Evolutionary conservation across 2,888 invertebrate genomes (phyloP).

Genomic region (Rhagium mordax): DNA sequence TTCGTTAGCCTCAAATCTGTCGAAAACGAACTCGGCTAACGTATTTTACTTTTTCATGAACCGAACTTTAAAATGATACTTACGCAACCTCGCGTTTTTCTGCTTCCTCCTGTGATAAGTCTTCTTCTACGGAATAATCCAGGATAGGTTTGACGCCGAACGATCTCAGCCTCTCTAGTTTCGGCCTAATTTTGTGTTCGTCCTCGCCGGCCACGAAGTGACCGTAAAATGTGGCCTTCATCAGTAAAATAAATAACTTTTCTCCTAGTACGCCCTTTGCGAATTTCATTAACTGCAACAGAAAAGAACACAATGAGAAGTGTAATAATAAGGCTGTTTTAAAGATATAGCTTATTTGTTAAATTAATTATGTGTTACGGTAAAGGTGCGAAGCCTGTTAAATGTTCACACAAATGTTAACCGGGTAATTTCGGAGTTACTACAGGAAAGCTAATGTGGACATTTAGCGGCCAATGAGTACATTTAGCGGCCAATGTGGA

Average conservation of each 20-base stretch:
- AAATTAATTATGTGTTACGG: too few species aligned
- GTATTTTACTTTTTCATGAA: too few species aligned
- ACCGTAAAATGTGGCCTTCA: slow-evolving; percentile 98
- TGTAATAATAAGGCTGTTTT: neutral
- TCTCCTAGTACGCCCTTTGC: slow-evolving; percentile 84
- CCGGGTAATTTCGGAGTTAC: too few species aligned
- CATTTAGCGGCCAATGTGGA: too few species aligned
- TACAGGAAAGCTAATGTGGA: too few species aligned
- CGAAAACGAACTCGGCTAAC: too few species aligned
- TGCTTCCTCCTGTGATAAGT: slow-evolving; percentile 93
- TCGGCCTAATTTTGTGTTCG: slow-evolving; percentile 88
- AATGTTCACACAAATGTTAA: too few species aligned
- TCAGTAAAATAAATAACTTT: slow-evolving; percentile 84
- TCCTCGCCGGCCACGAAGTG: slow-evolving; percentile 99
- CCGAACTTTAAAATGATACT: slow-evolving; percentile 67
- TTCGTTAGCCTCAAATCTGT: too few species aligned
- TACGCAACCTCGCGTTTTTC: slow-evolving; percentile 95
- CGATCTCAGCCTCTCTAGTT: slow-evolving; percentile 86
- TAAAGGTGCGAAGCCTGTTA: too few species aligned
- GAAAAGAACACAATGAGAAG: neutral
- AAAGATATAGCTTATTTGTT: too few species aligned
- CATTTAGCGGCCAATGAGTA: too few species aligned
- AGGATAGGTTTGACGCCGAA: slow-evolving; percentile 99
- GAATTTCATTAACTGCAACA: slow-evolving; percentile 86
- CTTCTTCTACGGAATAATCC: slow-evolving; percentile 99